phyloP scores from a whole-genome alignment of 1,140 invertebrate species.

The Drosophila carrolli region DNA sequence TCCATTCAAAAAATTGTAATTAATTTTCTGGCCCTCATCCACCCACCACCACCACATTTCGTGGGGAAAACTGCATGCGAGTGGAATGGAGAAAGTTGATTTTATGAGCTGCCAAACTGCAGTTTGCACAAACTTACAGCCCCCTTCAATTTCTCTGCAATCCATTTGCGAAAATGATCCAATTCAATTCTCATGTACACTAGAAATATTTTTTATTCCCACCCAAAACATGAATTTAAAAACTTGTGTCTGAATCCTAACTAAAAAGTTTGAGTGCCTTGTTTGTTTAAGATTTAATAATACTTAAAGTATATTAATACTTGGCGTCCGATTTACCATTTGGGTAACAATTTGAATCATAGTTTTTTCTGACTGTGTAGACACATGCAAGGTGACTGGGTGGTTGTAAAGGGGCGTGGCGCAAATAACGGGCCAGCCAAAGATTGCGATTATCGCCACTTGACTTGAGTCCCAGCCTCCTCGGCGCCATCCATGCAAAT shows the following conservation, averaged over 20 bases:
- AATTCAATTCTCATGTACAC: slow-evolving; percentile 26
- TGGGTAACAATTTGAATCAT: background rate
- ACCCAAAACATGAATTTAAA: too few species aligned
- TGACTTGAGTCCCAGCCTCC: slow-evolving; percentile 56
- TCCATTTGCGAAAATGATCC: slow-evolving; percentile 57
- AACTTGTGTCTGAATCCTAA: too few species aligned
- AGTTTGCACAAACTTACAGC: slow-evolving; percentile 54
- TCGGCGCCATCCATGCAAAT: slow-evolving; percentile 62
- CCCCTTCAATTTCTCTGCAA: slow-evolving; percentile 30
- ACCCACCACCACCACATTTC: background rate
- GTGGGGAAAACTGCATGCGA: slow-evolving; percentile 1
- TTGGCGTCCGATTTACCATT: too few species aligned
- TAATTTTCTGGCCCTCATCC: slow-evolving; percentile 35
- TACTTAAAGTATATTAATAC: too few species aligned
- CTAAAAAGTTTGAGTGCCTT: too few species aligned
- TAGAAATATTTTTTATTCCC: background rate
- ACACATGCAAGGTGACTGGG: slow-evolving; percentile 2
- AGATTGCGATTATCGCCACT: slow-evolving; percentile 73
- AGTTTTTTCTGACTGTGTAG: background rate
- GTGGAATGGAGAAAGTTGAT: slow-evolving; percentile 37
- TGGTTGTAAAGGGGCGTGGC: slow-evolving; percentile 4
- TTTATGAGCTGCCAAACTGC: slow-evolving; percentile 50
- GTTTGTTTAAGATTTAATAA: too few species aligned
- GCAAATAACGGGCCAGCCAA: slow-evolving; percentile 19
- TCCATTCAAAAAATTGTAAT: slow-evolving; percentile 52